Conservation (phyloP, 53 echinoderm and acorn worm genomes). For the Temnopleurus reevesii region DNA sequence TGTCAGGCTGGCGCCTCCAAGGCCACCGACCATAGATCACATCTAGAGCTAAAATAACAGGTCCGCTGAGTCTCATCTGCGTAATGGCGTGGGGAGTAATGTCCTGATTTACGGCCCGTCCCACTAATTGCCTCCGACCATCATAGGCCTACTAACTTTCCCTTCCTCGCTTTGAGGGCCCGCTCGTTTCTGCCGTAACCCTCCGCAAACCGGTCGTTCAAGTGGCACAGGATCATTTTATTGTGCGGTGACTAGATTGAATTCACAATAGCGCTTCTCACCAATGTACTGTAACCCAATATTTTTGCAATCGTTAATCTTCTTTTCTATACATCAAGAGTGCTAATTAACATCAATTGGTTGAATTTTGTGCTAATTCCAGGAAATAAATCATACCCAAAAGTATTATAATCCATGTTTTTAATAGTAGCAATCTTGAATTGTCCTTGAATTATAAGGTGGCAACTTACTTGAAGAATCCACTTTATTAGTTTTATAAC, state of each 20-base stretch:
- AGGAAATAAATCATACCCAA: too few species aligned
- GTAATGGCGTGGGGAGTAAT: constrained; percentile 38
- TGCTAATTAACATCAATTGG: too few species aligned
- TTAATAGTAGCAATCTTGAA: too few species aligned
- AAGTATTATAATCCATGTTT: too few species aligned
- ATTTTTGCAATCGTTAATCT: too few species aligned
- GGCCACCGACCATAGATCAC: constrained; percentile 40
- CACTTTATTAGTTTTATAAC: too few species aligned
- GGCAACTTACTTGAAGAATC: too few species aligned
- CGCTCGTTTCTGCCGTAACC: neutral
- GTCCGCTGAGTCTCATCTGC: neutral
- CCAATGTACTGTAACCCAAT: too few species aligned
- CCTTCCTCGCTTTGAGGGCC: neutral
- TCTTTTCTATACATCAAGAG: too few species aligned
- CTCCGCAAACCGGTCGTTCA: neutral
- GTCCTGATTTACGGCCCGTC: constrained; percentile 51
- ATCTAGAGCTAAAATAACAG: constrained; percentile 25
- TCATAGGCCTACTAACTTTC: neutral
- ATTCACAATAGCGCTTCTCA: constrained; percentile 1
- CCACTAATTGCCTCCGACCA: constrained; percentile 42
- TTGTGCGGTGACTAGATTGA: neutral
- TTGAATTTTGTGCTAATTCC: too few species aligned
- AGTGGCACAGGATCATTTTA: neutral
- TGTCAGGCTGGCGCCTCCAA: neutral
- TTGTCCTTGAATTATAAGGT: too few species aligned